These are phyloP conservation scores for Galerucella nymphaeae DNA, from an alignment of 2,888 invertebrate species.

Conservation along the genomic window DNA sequence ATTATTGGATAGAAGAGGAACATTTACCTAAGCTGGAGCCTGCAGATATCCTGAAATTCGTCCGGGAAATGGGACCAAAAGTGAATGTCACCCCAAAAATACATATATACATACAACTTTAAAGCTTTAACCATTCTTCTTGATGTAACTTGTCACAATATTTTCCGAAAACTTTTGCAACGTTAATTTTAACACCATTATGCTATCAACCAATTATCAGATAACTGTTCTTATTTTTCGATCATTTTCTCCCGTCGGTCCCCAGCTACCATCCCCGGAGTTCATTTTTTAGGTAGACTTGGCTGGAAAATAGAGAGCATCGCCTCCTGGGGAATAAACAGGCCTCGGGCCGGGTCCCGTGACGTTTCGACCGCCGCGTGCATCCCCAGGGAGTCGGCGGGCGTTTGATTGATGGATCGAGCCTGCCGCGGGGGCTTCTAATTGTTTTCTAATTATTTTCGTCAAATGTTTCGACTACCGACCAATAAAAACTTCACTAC, in stretches of 20 bases:
- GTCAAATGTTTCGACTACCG: constrained; percentile 40
- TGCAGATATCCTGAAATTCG: too few relatives aligned
- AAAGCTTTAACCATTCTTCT: too few relatives aligned
- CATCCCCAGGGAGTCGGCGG: constrained; percentile 46
- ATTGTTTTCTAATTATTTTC: constrained; percentile 54
- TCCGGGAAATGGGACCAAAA: too few relatives aligned
- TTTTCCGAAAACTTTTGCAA: too few relatives aligned
- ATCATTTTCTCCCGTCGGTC: constrained; percentile 15
- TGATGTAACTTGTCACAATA: too few relatives aligned
- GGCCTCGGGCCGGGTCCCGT: constrained; percentile 29
- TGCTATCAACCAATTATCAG: constrained; percentile 36
- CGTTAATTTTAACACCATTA: constrained; percentile 21
- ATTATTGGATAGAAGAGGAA: too few relatives aligned
- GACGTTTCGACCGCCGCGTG: constrained; percentile 36
- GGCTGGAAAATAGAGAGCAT: constrained; percentile 34
- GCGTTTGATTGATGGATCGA: constrained; percentile 54
- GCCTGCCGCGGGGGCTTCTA: constrained; percentile 46
- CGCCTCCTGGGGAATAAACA: constrained; percentile 31
- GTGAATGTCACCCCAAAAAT: too few relatives aligned
- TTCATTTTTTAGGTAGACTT: constrained; percentile 29
- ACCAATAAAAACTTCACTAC: constrained; percentile 13
- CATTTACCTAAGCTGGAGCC: too few relatives aligned
- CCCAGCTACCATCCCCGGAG: constrained; percentile 15
- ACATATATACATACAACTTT: too few relatives aligned
- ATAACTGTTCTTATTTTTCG: constrained; percentile 27